Evolutionary conservation across 2,888 invertebrate genomes (phyloP), one percentile per base, ranked within the genome.

Genomic region (Camptogramma bilineatum): DNA sequence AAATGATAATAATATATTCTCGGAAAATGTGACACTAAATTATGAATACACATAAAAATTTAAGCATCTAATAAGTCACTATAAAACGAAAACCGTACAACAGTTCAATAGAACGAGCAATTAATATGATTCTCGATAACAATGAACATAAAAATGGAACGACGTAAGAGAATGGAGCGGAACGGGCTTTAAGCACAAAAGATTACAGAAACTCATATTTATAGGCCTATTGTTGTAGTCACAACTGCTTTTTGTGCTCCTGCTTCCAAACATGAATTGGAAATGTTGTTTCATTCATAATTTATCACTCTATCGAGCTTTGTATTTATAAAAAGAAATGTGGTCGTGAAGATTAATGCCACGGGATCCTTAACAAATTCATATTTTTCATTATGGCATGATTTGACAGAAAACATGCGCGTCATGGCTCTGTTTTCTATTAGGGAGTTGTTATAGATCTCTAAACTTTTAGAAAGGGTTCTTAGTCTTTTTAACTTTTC

Each of bases 221-320:
- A 90, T 90, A 87, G 84, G 83, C 80, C 85, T 83, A 88, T 90
- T 91, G 90, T 91, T 86, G 79, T 76, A 79, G 73, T 48, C 60
- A 83, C 79, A 83, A 81, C 78, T 74, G 81, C 78, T 87, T 88
- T 87, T 87, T 88, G 85, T 85, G 83, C 81, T 81, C 76, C 72
- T 77, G 46, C 51, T 79, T 75, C 79, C 76, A 80, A 85, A 86
- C 86, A 86, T 80, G 75, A 78, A 79, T 84, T 80, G 83, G 81
- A 83, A 86, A 85, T 83, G 84, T 87, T 87, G 85, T 85, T 87
- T 83, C 86, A 87, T 90, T 90, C 85, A 88, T 87, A 88, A 91
- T 90, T 89, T 90, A 91, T 91, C 86, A 88, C 85, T 87, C 76
- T 84, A 86, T 86, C 82, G 81, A 80, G 83, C 85, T 90, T 90